Conservation (phyloP, 2,113 vertebrate species). For the Herpailurus yagouaroundi region DNA sequence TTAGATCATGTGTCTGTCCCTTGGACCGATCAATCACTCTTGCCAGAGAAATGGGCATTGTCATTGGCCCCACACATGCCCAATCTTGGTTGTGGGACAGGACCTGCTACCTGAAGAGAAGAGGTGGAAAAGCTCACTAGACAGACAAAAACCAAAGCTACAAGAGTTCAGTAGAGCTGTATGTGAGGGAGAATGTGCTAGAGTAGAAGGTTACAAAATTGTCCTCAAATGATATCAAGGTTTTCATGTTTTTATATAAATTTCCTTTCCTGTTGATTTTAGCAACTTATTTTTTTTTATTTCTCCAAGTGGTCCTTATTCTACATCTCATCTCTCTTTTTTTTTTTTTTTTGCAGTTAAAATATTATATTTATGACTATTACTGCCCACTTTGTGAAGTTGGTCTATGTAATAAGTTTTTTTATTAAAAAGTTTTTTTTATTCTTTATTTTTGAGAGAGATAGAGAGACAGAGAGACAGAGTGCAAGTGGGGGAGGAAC, state of each 20-base stretch:
- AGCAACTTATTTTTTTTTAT: background rate
- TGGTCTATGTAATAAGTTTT: background rate
- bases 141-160: background rate
- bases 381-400: background rate
- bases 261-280: background rate
- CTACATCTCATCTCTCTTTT: background rate
- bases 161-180: background rate
- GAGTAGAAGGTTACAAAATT: background rate
- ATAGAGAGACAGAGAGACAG: no score
- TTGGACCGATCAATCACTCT: background rate
- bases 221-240: background rate
- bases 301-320: background rate
- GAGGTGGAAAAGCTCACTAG: background rate
- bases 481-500: no score
- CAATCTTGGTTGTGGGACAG: background rate
- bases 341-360: background rate
- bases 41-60: background rate
- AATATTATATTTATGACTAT: background rate
- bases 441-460: no score
- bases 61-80: background rate
- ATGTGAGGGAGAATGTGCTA: background rate
- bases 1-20: background rate
- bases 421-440: no score
- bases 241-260: background rate
- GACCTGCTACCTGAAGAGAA: background rate